Percentiles rank a stretch among this genome's conserved stretches.
phyloP scores from a whole-genome alignment of 2,797 vertebrate species.

The Hoplostethus atlanticus region DNA sequence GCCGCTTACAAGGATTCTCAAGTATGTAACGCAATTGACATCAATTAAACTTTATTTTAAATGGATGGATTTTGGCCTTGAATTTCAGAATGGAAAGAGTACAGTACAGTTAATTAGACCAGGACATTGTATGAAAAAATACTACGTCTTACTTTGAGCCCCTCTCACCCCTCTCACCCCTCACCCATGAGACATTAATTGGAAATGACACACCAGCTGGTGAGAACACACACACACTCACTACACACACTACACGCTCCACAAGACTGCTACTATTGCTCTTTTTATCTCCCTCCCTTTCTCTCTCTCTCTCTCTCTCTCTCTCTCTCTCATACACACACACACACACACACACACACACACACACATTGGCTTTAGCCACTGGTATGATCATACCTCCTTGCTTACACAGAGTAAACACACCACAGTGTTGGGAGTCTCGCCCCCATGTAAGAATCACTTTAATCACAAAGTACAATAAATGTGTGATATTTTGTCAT shows the following conservation, averaged over 20 bases:
- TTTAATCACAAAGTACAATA: slow-evolving; percentile 18
- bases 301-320: slow-evolving; percentile 7
- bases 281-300: background rate
- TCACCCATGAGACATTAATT: slow-evolving; percentile 34
- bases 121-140: too few species aligned
- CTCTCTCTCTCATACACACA: background rate
- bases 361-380: slow-evolving; percentile 8
- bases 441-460: slow-evolving; percentile 8
- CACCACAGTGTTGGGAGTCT: slow-evolving; percentile 2
- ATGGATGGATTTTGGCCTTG: slow-evolving; percentile 2
- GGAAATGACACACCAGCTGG: slow-evolving; percentile 58
- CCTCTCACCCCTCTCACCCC: background rate
- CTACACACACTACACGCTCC: slow-evolving; percentile 1
- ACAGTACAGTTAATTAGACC: background rate
- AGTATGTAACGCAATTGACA: slow-evolving; percentile 1
- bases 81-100: slow-evolving; percentile 6
- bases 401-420: slow-evolving; percentile 36
- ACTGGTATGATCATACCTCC: slow-evolving; percentile 33
- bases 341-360: background rate
- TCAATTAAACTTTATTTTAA: slow-evolving; percentile 18
- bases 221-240: slow-evolving; percentile 4
- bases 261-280: background rate
- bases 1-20: slow-evolving; percentile 26
- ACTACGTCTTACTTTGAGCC: background rate
- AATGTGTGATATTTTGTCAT: slow-evolving; percentile 1